Evolutionary conservation across 2,888 invertebrate genomes (phyloP).

Genomic region (Agrotis exclamationis): DNA sequence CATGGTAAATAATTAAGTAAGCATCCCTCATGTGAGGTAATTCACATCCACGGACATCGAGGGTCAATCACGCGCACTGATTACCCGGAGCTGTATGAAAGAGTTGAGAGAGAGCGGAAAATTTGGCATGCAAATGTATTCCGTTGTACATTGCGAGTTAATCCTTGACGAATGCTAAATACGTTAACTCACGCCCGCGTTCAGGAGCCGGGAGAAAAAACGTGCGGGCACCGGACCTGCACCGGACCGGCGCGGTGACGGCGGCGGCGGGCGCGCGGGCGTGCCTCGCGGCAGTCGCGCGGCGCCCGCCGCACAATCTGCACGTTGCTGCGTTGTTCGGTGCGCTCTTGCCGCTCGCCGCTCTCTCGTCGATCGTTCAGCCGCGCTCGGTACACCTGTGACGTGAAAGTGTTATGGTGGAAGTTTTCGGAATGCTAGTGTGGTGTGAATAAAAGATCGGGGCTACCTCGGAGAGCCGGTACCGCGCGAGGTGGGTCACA

Average conservation of each 20-base stretch:
- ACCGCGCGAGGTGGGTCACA: slow-evolving; percentile 80
- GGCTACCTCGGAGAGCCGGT: slow-evolving; percentile 79
- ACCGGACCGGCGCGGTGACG: slow-evolving; percentile 23
- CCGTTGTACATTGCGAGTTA: slow-evolving; percentile 61
- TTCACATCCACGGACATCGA: slow-evolving; percentile 11
- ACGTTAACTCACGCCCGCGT: slow-evolving; percentile 61
- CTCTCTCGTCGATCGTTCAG: slow-evolving; percentile 39
- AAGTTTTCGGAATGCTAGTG: slow-evolving; percentile 72
- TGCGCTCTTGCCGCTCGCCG: neutral
- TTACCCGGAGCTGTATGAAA: slow-evolving; percentile 42
- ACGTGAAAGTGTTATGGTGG: slow-evolving; percentile 74
- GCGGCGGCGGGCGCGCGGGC: slow-evolving; percentile 48
- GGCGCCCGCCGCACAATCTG: slow-evolving; percentile 75
- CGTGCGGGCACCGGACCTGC: slow-evolving; percentile 45
- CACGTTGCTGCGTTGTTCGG: slow-evolving; percentile 26
- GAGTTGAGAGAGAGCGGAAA: slow-evolving; percentile 34
- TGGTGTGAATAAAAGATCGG: slow-evolving; percentile 76
- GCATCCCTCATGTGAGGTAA: slow-evolving; percentile 8
- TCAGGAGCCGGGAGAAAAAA: slow-evolving; percentile 59
- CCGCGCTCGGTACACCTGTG: slow-evolving; percentile 49
- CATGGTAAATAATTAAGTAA: slow-evolving; percentile 7
- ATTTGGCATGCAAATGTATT: slow-evolving; percentile 61
- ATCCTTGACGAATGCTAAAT: slow-evolving; percentile 64
- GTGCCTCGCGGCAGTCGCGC: slow-evolving; percentile 77
- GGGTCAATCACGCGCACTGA: slow-evolving; percentile 45